Conservation (phyloP, 2,113 vertebrate genomes). For the Piaya cayana region DNA sequence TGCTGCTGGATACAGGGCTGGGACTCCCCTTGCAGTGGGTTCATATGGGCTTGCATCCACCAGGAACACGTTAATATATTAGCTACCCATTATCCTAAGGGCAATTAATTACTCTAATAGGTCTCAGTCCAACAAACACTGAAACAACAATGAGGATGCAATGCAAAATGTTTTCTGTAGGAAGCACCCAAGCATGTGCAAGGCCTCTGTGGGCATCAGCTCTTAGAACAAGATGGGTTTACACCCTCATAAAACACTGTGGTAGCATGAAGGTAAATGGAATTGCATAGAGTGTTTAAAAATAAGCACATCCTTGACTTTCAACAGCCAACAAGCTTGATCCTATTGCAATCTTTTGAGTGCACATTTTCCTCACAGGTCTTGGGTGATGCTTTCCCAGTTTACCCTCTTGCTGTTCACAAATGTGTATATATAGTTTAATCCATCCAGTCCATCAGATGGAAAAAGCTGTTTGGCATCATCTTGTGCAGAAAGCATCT, state of each 20-base stretch:
- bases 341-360: not conserved
- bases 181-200: fast-evolving
- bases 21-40: not conserved
- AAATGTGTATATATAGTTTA: not conserved
- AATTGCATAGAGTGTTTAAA: not conserved
- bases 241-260: not conserved
- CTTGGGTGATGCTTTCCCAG: not conserved
- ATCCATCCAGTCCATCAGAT: not conserved
- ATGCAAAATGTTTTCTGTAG: not conserved
- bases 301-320: not conserved
- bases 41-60: fast-evolving
- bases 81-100: not conserved
- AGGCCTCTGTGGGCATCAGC: not conserved
- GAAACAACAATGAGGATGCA: fast-evolving
- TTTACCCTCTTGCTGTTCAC: not conserved
- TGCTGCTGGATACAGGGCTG: not conserved
- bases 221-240: not conserved
- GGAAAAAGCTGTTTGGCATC: not conserved
- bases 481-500: not conserved
- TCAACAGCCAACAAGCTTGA: not conserved
- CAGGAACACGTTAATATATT: not conserved
- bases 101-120: not conserved
- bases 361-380: not conserved
- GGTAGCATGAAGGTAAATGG: not conserved
- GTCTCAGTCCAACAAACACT: not conserved